Conservation (phyloP, 2,888 invertebrate genomes). For the Amiota minor region DNA sequence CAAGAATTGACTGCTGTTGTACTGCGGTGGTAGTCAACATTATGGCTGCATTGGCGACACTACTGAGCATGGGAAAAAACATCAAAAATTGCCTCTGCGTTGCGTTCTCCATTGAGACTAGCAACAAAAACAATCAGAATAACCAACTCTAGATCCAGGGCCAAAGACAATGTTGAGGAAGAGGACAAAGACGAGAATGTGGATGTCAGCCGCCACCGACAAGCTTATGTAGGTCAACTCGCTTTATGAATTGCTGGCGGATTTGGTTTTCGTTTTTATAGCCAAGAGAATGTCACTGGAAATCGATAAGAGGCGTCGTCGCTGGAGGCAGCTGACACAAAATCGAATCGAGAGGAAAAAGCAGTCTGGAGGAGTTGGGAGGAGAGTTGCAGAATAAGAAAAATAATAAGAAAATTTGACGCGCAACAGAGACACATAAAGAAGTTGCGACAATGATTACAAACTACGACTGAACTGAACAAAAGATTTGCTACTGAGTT, state of each 20-base stretch:
- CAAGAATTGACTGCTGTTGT: slow-evolving; percentile 6
- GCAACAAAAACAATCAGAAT: neutral
- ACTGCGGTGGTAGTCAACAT: neutral
- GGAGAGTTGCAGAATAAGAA: too few relatives aligned
- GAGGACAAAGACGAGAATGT: neutral
- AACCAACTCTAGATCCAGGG: neutral
- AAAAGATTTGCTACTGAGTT: slow-evolving; percentile 39
- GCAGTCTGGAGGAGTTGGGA: neutral
- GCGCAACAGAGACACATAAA: slow-evolving; percentile 52
- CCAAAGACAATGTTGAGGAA: neutral
- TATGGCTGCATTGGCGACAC: slow-evolving; percentile 18
- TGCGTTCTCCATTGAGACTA: slow-evolving; percentile 15
- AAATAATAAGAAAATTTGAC: neutral
- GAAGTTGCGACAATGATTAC: slow-evolving; percentile 62
- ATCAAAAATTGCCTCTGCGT: slow-evolving; percentile 1
- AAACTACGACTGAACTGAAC: too few relatives aligned
- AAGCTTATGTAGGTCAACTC: slow-evolving; percentile 60
- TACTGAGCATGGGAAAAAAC: neutral
- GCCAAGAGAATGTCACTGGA: slow-evolving; percentile 20
- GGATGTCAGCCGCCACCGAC: slow-evolving; percentile 53
- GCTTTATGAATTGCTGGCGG: slow-evolving; percentile 58
- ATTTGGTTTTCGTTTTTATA: slow-evolving; percentile 59
- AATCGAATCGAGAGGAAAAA: neutral
- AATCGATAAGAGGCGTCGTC: slow-evolving; percentile 18
- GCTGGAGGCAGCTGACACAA: neutral